phyloP scores from a whole-genome alignment of 1,140 invertebrate species.

The Paraescarpia echinospica region DNA sequence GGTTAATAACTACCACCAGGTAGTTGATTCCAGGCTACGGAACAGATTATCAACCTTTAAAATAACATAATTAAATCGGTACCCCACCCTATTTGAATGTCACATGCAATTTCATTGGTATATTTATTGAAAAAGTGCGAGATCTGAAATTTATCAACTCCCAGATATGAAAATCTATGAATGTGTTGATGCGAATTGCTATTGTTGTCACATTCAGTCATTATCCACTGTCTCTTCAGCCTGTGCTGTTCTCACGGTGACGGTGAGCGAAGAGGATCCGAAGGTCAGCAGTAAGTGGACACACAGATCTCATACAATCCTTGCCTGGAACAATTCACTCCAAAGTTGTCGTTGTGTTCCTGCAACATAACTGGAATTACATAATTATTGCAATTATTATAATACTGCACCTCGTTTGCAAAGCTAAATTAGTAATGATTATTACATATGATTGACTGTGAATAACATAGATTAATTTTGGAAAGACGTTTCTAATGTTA shows the following conservation, averaged over 20 bases:
- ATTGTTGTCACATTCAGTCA: not conserved
- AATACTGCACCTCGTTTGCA: not conserved
- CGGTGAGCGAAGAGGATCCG: not conserved
- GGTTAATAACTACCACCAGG: too few relatives aligned
- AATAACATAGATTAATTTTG: not conserved
- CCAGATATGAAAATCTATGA: too few relatives aligned
- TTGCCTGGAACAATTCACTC: not conserved
- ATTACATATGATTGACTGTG: not conserved
- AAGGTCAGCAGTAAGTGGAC: not conserved
- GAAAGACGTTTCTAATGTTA: not conserved
- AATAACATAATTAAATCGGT: too few relatives aligned
- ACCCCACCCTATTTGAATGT: too few relatives aligned
- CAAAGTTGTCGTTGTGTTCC: not conserved
- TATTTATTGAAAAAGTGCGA: too few relatives aligned
- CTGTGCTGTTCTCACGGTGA: conserved; percentile 5
- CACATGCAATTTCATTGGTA: too few relatives aligned
- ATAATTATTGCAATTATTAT: not conserved
- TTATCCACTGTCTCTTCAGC: not conserved
- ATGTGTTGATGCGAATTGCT: not conserved
- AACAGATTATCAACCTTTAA: too few relatives aligned
- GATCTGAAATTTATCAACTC: too few relatives aligned
- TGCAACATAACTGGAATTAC: not conserved
- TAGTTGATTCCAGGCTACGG: too few relatives aligned
- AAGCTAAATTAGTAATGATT: not conserved
- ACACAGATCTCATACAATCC: not conserved